These are phyloP conservation scores for Cheumatopsyche charites DNA, from an alignment of 1,140 invertebrate species.

Conservation along the genomic window DNA sequence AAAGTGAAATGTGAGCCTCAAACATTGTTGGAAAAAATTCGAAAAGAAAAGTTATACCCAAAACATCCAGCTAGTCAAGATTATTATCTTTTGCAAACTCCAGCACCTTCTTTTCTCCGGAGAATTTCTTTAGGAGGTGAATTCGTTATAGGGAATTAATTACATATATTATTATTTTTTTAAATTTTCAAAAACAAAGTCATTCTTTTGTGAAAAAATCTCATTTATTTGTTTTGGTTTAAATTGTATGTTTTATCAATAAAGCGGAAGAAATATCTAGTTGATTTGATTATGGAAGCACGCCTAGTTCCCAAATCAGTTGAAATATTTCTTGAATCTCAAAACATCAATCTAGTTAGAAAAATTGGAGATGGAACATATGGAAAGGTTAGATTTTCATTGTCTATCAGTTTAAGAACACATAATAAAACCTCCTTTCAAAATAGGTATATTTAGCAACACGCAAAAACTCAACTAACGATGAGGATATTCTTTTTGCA, in stretches of 20 bases:
- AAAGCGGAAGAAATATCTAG: not conserved
- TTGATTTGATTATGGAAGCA: too few species aligned
- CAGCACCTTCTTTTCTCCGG: constrained; percentile 72
- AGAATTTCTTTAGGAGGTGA: constrained; percentile 76
- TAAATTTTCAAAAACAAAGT: too few species aligned
- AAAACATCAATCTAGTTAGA: constrained; percentile 62
- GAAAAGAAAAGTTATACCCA: constrained; percentile 64
- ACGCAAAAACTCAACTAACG: constrained; percentile 59
- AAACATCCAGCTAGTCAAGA: constrained; percentile 60
- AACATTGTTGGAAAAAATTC: constrained; percentile 65
- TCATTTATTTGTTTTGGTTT: not conserved
- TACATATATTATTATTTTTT: constrained; percentile 15
- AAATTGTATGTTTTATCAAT: not conserved
- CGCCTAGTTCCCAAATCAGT: not conserved
- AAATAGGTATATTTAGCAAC: constrained; percentile 66
- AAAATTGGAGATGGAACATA: constrained; percentile 72
- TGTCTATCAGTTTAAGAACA: constrained; percentile 16
- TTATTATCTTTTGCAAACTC: constrained; percentile 69
- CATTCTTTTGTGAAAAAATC: too few species aligned
- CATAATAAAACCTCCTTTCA: too few species aligned
- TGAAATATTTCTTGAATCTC: not conserved
- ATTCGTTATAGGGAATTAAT: constrained; percentile 49
- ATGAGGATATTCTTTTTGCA: constrained; percentile 60
- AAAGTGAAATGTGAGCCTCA: constrained; percentile 66
- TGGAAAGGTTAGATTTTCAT: constrained; percentile 61